These are phyloP conservation scores for Xylocampa areola DNA, from an alignment of 2,888 invertebrate species.

Conservation along the genomic window DNA sequence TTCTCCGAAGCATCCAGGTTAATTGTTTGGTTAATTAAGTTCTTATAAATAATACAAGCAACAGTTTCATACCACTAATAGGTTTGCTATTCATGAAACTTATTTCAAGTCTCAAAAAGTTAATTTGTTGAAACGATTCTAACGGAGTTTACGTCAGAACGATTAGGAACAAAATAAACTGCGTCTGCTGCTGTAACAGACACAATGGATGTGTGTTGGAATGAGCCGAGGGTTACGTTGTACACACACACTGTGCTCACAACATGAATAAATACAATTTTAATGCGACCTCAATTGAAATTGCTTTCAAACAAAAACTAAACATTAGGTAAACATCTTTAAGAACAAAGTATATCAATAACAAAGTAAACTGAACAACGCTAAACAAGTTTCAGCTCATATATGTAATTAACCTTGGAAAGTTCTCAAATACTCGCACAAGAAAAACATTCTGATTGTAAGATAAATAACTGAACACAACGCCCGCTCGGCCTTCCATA, in stretches of 20 bases:
- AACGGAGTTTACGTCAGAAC: background rate
- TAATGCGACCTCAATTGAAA: too few relatives aligned
- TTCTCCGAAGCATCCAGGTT: too few relatives aligned
- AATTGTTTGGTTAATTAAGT: too few relatives aligned
- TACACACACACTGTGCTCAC: background rate
- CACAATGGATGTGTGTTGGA: background rate
- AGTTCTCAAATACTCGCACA: too few relatives aligned
- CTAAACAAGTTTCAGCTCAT: too few relatives aligned
- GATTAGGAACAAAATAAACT: slow-evolving; percentile 5
- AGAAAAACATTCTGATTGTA: background rate
- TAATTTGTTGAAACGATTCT: background rate
- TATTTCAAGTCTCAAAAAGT: background rate
- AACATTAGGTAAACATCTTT: too few relatives aligned
- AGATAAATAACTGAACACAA: slow-evolving; percentile 12
- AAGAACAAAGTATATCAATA: too few relatives aligned
- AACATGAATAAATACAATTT: too few relatives aligned
- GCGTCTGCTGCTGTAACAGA: background rate
- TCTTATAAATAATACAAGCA: too few relatives aligned
- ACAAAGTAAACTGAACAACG: too few relatives aligned
- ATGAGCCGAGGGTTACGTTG: background rate
- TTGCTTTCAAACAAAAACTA: too few relatives aligned
- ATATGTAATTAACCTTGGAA: too few relatives aligned
- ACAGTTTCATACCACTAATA: background rate
- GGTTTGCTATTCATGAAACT: background rate
- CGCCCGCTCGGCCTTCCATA: slow-evolving; percentile 3